phyloP scores from a whole-genome alignment of 2,888 invertebrate species.

The Brenthis daphne region DNA sequence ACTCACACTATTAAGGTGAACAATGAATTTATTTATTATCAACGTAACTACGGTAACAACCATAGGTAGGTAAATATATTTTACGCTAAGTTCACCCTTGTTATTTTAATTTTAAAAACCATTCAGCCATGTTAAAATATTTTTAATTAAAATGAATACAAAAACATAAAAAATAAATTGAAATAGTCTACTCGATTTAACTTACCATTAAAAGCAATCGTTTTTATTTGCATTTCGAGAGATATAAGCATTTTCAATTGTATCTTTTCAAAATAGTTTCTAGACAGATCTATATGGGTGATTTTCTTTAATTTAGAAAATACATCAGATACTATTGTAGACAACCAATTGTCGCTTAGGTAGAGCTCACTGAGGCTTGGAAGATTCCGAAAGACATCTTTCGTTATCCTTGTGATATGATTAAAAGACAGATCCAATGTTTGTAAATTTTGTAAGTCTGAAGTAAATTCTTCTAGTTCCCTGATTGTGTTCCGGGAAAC shows the following conservation, averaged over 20 bases:
- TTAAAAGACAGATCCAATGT: conserved; percentile 92
- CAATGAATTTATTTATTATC: too few relatives aligned
- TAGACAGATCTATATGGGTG: conserved; percentile 88
- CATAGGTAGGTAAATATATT: too few relatives aligned
- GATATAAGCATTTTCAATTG: conserved; percentile 89
- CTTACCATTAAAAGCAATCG: conserved; percentile 91
- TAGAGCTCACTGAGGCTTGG: conserved; percentile 89
- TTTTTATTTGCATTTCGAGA: conserved; percentile 91
- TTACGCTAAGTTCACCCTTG: too few relatives aligned
- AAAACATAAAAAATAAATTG: neutral
- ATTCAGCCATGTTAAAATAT: neutral
- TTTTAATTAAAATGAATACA: neutral
- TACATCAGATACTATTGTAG: conserved; percentile 88
- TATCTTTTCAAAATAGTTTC: conserved; percentile 91
- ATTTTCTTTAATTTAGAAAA: conserved; percentile 90
- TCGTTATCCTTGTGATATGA: conserved; percentile 89
- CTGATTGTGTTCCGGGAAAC: conserved; percentile 91
- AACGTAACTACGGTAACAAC: too few relatives aligned
- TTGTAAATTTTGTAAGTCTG: conserved; percentile 89
- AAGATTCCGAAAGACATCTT: conserved; percentile 89
- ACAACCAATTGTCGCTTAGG: conserved; percentile 92
- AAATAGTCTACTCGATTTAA: conserved; percentile 25
- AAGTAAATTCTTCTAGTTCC: conserved; percentile 90
- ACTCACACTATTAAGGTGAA: too few relatives aligned
- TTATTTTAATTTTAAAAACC: too few relatives aligned